Percentiles rank a stretch among this genome's conserved stretches.
Evolutionary conservation across 2,113 vertebrate species (phyloP).

Genomic region (Spea multiplicata): DNA sequence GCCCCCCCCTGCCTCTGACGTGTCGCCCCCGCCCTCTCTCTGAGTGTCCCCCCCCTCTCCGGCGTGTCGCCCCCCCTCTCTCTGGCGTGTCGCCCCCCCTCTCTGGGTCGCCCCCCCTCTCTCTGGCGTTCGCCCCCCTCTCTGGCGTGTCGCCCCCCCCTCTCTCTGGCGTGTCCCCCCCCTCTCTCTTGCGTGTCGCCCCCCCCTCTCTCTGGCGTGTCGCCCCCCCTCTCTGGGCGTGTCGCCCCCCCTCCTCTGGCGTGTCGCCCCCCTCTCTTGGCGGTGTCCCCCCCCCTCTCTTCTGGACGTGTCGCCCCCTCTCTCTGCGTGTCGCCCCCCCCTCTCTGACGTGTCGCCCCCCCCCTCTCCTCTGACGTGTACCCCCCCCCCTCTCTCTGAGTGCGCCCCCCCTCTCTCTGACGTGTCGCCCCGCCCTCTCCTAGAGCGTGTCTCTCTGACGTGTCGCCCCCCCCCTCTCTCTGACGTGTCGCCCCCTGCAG

Average conservation of each 20-base stretch:
- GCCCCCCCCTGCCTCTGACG: background rate
- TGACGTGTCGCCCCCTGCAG: conserved; percentile 60
- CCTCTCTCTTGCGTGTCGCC: background rate
- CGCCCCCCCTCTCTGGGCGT: background rate
- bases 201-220: background rate
- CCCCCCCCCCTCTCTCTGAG: background rate
- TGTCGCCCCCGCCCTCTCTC: background rate
- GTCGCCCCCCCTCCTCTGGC: background rate
- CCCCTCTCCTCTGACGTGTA: background rate
- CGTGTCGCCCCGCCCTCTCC: background rate
- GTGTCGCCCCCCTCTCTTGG: no score
- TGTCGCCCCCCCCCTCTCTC: background rate
- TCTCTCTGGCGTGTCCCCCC: background rate
- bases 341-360: background rate
- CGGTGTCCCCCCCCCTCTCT: background rate
- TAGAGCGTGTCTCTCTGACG: background rate
- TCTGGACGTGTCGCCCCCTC: background rate
- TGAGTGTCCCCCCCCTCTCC: background rate
- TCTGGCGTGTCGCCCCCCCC: background rate
- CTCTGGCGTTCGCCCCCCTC: background rate
- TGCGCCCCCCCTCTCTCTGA: background rate
- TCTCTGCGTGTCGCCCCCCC: background rate
- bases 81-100: background rate
- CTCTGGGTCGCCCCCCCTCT: background rate
- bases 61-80: background rate